Percentiles rank a stretch among this genome's conserved stretches.
These are phyloP conservation scores for Pelodytes ibericus DNA, from an alignment of 2,797 vertebrate species.

Conservation along the genomic window DNA sequence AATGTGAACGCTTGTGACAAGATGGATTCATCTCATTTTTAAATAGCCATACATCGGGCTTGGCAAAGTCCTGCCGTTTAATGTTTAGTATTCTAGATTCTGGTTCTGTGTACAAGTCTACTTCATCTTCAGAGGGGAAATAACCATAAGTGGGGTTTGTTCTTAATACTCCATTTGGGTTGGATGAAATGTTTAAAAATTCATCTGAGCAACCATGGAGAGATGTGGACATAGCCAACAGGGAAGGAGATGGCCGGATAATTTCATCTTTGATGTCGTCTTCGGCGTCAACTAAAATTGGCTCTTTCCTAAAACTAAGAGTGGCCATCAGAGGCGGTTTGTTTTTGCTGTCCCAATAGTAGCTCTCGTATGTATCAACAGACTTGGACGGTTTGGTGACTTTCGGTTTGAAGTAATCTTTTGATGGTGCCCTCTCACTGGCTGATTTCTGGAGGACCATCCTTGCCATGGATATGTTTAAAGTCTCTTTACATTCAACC, in stretches of 20 bases:
- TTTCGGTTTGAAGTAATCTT: constrained; percentile 84
- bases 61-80: constrained; percentile 72
- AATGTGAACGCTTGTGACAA: constrained; percentile 73
- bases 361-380: constrained; percentile 90
- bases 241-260: constrained; percentile 83
- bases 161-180: constrained; percentile 75
- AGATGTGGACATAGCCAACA: constrained; percentile 82
- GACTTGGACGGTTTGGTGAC: constrained; percentile 92
- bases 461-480: constrained; percentile 84
- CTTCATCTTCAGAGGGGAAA: constrained; percentile 83
- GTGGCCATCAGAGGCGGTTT: constrained; percentile 89
- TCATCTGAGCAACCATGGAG: constrained; percentile 84
- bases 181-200: constrained; percentile 82
- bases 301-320: constrained; percentile 89
- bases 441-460: constrained; percentile 81
- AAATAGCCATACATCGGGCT: constrained; percentile 72
- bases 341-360: constrained; percentile 87
- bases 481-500: constrained; percentile 81
- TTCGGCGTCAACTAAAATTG: constrained; percentile 80
- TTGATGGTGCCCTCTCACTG: constrained; percentile 80
- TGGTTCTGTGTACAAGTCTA: constrained; percentile 91
- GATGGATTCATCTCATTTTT: constrained; percentile 69
- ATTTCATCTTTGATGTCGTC: constrained; percentile 93
- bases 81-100: constrained; percentile 70
- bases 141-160: constrained; percentile 74